Conservation (phyloP, 2,888 invertebrate species). For the Agriopis leucophaearia region DNA sequence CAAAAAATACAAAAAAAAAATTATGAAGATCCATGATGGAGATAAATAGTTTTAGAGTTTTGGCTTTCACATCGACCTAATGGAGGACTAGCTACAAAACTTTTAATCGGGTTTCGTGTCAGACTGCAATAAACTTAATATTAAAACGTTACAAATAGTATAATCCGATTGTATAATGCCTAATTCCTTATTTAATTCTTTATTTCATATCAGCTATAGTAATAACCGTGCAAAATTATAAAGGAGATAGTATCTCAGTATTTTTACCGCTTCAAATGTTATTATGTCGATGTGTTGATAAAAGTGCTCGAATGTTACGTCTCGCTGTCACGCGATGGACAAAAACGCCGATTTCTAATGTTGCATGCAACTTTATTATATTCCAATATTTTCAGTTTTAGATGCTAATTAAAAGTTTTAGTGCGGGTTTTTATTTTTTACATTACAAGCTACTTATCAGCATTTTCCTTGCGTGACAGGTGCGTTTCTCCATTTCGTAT, state of each 20-base stretch:
- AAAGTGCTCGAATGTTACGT: constrained; percentile 43
- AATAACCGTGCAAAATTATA: constrained; percentile 37
- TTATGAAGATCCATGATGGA: too few species aligned
- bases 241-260: constrained; percentile 34
- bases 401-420: not conserved
- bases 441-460: not conserved
- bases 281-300: constrained; percentile 56
- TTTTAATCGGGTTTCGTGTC: not conserved
- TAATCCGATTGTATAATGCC: constrained; percentile 2
- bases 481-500: not conserved
- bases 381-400: constrained; percentile 8
- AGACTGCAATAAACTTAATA: constrained; percentile 2
- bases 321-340: constrained; percentile 48
- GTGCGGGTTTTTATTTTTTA: not conserved
- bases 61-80: not conserved
- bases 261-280: constrained; percentile 29
- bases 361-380: constrained; percentile 28
- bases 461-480: constrained; percentile 7
- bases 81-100: not conserved
- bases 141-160: not conserved
- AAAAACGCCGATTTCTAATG: constrained; percentile 40
- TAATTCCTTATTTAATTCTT: constrained; percentile 2
- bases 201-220: not conserved
- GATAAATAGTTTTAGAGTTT: too few species aligned
- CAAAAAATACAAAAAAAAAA: too few species aligned